Conservation (phyloP, 2,797 vertebrate species). For the Garrulus glandarius region DNA sequence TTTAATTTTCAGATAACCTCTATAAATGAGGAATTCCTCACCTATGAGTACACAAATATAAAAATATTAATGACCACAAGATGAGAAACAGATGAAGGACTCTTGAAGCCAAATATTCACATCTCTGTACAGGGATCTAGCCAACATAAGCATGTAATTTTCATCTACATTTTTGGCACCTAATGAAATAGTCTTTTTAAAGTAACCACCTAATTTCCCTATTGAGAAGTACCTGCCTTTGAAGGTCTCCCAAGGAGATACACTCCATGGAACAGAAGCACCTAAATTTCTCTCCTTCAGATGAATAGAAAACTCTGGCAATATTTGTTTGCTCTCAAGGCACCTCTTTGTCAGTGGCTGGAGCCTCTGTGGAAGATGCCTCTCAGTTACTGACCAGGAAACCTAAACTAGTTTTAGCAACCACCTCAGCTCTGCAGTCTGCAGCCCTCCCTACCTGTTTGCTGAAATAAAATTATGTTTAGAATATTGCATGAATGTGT, state of each 20-base stretch:
- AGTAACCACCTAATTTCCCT: not conserved
- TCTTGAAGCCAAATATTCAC: not conserved
- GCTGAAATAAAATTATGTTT: not conserved
- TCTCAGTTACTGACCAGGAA: not conserved
- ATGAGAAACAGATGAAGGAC: not conserved
- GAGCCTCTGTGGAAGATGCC: not conserved
- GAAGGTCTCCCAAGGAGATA: not conserved
- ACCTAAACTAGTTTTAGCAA: not conserved
- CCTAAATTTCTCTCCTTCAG: not conserved
- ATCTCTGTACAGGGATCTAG: not conserved
- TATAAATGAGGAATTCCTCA: not conserved
- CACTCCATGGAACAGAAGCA: not conserved
- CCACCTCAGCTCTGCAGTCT: not conserved
- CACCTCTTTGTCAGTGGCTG: not conserved
- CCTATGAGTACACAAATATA: not conserved
- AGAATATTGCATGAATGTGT: not conserved
- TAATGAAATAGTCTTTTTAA: slow-evolving; percentile 10
- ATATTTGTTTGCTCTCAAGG: not conserved
- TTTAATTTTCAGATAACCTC: not conserved
- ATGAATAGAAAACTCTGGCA: not conserved
- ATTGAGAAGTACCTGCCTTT: not conserved
- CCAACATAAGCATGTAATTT: not conserved
- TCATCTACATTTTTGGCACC: not conserved
- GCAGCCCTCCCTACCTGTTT: not conserved
- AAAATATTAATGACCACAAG: not conserved